Evolutionary conservation across 2,888 invertebrate species (phyloP).

Genomic region (Rapana venosa): DNA sequence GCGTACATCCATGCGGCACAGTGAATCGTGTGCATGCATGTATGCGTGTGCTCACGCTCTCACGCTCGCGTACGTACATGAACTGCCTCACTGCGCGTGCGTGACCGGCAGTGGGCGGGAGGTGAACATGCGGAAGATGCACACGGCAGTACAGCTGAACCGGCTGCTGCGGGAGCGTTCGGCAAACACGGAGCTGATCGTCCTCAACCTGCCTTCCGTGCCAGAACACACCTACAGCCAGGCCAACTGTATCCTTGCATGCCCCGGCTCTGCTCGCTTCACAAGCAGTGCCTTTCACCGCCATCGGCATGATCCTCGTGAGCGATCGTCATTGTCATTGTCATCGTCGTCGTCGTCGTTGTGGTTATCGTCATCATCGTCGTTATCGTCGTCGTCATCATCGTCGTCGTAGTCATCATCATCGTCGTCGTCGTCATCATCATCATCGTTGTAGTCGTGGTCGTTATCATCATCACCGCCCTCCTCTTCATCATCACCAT

Average conservation of each 20-base stretch:
- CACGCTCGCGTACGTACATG: background rate
- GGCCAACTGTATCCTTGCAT: conserved; percentile 55
- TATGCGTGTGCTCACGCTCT: too few relatives aligned
- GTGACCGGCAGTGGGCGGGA: conserved; percentile 79
- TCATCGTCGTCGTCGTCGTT: background rate
- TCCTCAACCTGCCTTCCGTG: conserved; percentile 97
- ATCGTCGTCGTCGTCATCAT: background rate
- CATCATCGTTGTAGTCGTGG: background rate
- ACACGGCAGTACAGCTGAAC: conserved; percentile 98
- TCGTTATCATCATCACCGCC: background rate
- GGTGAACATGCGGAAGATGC: conserved; percentile 97
- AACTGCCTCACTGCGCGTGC: background rate
- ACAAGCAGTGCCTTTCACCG: background rate
- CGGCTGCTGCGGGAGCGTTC: conserved; percentile 97
- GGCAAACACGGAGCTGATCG: conserved; percentile 96
- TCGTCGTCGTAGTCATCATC: background rate
- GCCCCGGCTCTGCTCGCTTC: background rate
- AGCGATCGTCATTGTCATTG: background rate
- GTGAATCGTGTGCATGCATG: too few relatives aligned
- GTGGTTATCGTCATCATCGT: background rate
- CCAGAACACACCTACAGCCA: conserved; percentile 78
- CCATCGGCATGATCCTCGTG: background rate
- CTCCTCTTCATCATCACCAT: background rate
- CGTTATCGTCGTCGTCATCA: background rate
- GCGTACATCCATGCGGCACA: too few relatives aligned